phyloP scores from a whole-genome alignment of 1,140 invertebrate genomes.

The Neomicropteryx cornuta region DNA sequence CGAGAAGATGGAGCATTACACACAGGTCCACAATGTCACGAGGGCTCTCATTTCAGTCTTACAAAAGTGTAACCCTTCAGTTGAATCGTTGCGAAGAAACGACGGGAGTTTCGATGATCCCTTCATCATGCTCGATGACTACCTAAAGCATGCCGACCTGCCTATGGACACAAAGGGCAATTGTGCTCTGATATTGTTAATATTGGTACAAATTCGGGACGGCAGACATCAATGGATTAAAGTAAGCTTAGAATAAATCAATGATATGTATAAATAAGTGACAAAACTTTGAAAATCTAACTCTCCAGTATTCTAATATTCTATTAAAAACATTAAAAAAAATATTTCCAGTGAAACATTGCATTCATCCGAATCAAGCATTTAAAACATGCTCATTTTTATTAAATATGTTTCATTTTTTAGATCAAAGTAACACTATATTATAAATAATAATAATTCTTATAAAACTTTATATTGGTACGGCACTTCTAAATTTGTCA shows the following conservation, averaged over 20 bases:
- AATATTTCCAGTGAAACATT: no score
- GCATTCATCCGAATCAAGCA: no score
- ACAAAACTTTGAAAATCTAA: no score
- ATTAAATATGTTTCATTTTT: no score
- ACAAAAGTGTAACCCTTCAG: constrained; percentile 8
- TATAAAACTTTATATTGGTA: no score
- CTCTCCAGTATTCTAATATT: no score
- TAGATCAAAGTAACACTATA: no score
- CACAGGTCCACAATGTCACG: constrained; percentile 13
- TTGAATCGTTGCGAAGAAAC: background rate
- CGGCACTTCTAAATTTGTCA: no score
- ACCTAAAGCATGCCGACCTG: constrained; percentile 11
- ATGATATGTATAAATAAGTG: no score
- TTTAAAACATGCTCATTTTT: no score
- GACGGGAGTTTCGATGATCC: constrained; percentile 6
- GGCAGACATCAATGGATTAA: constrained; percentile 10
- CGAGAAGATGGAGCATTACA: constrained; percentile 13
- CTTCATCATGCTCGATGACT: constrained; percentile 4
- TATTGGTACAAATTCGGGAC: constrained; percentile 6
- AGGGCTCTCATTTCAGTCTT: constrained; percentile 11
- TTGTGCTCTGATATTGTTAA: constrained; percentile 13
- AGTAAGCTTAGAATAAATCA: constrained; percentile 10
- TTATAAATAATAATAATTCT: no score
- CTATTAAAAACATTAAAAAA: no score
- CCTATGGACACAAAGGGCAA: constrained; percentile 18